Evolutionary conservation across 1,140 invertebrate genomes (phyloP), one percentile per base, ranked within the genome.

Genomic region (Vanessa atalanta): DNA sequence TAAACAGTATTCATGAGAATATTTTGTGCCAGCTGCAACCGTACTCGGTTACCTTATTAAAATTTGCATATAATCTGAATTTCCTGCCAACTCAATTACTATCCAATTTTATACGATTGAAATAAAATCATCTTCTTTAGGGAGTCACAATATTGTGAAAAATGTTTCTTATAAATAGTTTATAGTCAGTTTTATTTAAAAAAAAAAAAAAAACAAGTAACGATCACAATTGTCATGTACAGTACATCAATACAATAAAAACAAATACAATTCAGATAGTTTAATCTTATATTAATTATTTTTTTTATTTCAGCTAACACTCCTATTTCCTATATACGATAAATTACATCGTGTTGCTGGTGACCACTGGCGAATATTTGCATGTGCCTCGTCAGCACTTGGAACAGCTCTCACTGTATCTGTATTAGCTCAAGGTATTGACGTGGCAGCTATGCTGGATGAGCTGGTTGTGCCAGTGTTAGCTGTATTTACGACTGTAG

Each of bases 301-400:
- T 37, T 73, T 69, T 16, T 72, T 51, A 47, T 91, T 90, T 66
- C 83, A 92, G 90, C 68, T 92, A 68, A 78, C 82, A 23, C 84
- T 91, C 7, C 77, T 92, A 23, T 91, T 84, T 37, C 88, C 90
- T 16, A 72, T 90, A 2, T 92, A 86, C 75, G 88, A 91, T 66
- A 91, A 88, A 57, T 75, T 92, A 5, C 84, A 90, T 51, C 84
- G 88, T 4, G 47, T 88, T 0, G 79, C 84, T 6, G 85, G 85
- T 14, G 86, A 89, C 23, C 80, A 90, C 47, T 92, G 90, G 90
- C 75, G 88, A 11, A 68, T 91, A 4, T 86, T 89, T 15, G 90
- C 90, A 0, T 83, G 82, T 9, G 85, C 88, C 4, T 71, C 76
- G 2, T 92, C 90, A 64, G 88, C 88, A 6, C 70, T 90, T 3